Conservation (phyloP, 1,140 invertebrate genomes). For the Drosophila teissieri region DNA sequence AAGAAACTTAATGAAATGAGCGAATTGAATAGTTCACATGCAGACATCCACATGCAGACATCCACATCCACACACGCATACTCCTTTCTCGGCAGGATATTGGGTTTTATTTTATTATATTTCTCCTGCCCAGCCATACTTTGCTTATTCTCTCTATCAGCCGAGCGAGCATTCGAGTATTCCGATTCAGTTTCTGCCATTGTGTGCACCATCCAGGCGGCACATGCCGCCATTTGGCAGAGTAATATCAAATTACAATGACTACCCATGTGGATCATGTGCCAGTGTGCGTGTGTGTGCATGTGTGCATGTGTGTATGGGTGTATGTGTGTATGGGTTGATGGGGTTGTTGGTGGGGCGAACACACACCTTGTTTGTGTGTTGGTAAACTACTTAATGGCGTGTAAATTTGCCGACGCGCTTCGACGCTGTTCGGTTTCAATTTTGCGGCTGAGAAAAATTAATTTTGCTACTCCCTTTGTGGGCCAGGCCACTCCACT, state of each 20-base stretch:
- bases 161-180: conserved; percentile 1
- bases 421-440: conserved; percentile 69
- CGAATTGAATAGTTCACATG: conserved; percentile 72
- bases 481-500: conserved; percentile 1
- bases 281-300: background rate
- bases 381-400: conserved; percentile 83
- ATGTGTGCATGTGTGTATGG: conserved; percentile 6
- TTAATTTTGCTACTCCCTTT: conserved; percentile 63
- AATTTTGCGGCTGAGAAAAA: conserved; percentile 80
- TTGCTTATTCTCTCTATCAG: conserved; percentile 33
- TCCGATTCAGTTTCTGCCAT: conserved; percentile 30
- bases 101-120: conserved; percentile 79
- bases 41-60: conserved; percentile 14
- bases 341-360: no score
- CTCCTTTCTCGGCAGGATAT: conserved; percentile 37
- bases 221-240: conserved; percentile 73
- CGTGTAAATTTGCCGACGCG: conserved; percentile 82
- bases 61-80: conserved; percentile 38
- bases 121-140: conserved; percentile 30
- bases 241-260: conserved; percentile 78
- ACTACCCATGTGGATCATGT: conserved; percentile 51
- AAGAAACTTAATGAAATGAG: conserved; percentile 81
- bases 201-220: conserved; percentile 59
- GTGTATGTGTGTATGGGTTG: conserved; percentile 3
- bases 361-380: conserved; percentile 21